phyloP scores from a whole-genome alignment of 2,888 invertebrate genomes.

The Eudemis profundana region DNA sequence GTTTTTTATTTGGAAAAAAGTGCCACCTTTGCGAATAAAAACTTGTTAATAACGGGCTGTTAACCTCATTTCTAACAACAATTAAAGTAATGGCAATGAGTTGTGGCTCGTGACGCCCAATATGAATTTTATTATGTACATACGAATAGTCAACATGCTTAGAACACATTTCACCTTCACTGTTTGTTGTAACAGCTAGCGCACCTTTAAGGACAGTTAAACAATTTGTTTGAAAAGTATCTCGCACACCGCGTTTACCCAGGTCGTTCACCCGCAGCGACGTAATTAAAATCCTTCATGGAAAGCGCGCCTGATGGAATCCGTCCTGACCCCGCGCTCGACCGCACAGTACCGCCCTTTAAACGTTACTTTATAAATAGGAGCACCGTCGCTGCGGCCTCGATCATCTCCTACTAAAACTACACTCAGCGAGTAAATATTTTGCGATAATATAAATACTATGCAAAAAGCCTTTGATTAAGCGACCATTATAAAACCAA shows the following conservation, averaged over 20 bases:
- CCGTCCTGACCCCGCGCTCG: conserved; percentile 79
- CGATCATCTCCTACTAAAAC: conserved; percentile 24
- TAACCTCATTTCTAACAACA: conserved; percentile 25
- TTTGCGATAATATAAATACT: conserved; percentile 9
- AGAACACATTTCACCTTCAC: conserved; percentile 9
- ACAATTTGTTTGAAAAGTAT: conserved; percentile 42
- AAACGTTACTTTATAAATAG: conserved; percentile 79
- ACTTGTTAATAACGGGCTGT: conserved; percentile 30
- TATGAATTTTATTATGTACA: not conserved
- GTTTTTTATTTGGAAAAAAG: conserved; percentile 14
- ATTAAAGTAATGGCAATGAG: conserved; percentile 21
- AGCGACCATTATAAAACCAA: not conserved
- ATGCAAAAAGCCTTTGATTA: not conserved
- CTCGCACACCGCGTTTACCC: conserved; percentile 56
- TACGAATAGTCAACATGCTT: not conserved
- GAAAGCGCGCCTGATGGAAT: conserved; percentile 82
- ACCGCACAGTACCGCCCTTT: conserved; percentile 74
- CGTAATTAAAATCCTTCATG: conserved; percentile 85
- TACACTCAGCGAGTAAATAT: conserved; percentile 12
- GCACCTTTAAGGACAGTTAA: conserved; percentile 31
- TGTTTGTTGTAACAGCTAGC: conserved; percentile 17
- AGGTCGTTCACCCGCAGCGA: conserved; percentile 74
- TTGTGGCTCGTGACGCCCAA: conserved; percentile 5
- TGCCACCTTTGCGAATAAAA: conserved; percentile 15
- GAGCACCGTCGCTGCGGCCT: conserved; percentile 56